Percentiles rank a stretch among this genome's conserved stretches.
phyloP scores from a whole-genome alignment of 64 coral and sea anemone species.

The Anthopleura sola region DNA sequence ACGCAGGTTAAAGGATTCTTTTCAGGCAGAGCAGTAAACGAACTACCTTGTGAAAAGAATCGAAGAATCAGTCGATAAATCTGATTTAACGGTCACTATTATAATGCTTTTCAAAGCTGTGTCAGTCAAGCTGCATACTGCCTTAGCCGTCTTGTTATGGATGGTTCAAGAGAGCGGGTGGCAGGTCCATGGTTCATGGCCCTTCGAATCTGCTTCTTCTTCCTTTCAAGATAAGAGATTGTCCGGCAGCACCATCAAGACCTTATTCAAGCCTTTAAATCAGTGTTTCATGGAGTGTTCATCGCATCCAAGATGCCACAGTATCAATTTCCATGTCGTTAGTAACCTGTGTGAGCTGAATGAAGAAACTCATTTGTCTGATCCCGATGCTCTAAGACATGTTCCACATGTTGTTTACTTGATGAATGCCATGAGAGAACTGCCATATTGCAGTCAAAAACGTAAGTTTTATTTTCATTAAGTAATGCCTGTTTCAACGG shows the following conservation, averaged over 20 bases:
- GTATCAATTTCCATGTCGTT: not conserved
- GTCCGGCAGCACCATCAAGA: not conserved
- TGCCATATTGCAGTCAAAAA: not conserved
- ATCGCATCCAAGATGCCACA: not conserved
- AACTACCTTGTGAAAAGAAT: too few relatives aligned
- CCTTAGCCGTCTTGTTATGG: too few relatives aligned
- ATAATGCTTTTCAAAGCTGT: too few relatives aligned
- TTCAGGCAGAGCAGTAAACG: too few relatives aligned
- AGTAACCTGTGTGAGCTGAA: not conserved
- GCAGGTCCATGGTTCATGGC: too few relatives aligned
- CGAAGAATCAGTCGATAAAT: too few relatives aligned
- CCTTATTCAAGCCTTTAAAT: not conserved
- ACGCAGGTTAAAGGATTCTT: too few relatives aligned
- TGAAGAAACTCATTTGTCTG: not conserved
- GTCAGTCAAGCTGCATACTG: too few relatives aligned
- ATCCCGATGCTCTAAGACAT: not conserved
- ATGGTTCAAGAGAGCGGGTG: too few relatives aligned
- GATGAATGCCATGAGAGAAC: not conserved
- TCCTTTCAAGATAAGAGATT: not conserved
- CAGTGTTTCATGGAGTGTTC: not conserved
- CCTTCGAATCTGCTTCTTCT: not conserved
- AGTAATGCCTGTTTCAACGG: not conserved
- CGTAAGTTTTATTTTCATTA: not conserved
- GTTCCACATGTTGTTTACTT: not conserved
- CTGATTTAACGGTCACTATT: too few relatives aligned